These are phyloP conservation scores for Dissostichus mawsoni DNA, from an alignment of 2,113 vertebrate species.

Conservation along the genomic window DNA sequence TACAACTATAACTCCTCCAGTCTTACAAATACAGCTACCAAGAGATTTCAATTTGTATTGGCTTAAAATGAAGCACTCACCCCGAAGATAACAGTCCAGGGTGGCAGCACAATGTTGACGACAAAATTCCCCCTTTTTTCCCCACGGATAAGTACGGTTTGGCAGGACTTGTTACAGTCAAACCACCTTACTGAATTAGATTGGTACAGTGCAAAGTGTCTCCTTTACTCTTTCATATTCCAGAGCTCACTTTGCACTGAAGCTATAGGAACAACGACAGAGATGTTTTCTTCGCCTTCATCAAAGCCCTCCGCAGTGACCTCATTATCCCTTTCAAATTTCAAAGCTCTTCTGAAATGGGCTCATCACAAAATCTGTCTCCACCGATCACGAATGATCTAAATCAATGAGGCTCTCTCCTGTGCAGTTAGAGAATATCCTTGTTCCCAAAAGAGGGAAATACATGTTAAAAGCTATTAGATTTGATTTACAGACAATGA, in stretches of 20 bases:
- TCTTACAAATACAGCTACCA: slow-evolving; percentile 15
- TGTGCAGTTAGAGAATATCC: not conserved
- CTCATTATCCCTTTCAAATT: slow-evolving; percentile 51
- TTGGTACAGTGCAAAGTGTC: not conserved
- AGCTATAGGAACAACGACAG: not conserved
- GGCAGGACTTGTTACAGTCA: slow-evolving; percentile 16
- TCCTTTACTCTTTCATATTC: slow-evolving; percentile 32
- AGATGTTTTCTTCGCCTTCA: slow-evolving; percentile 19
- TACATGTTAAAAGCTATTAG: slow-evolving; percentile 5
- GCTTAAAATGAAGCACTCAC: slow-evolving; percentile 32
- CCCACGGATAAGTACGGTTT: slow-evolving; percentile 3
- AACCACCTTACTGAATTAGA: slow-evolving; percentile 30
- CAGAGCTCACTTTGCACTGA: slow-evolving; percentile 14
- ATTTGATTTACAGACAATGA: slow-evolving; percentile 10
- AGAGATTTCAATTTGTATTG: slow-evolving; percentile 13
- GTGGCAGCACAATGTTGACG: slow-evolving; percentile 27
- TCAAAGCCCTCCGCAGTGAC: slow-evolving; percentile 43
- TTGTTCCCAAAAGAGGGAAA: slow-evolving; percentile 4
- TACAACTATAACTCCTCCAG: not conserved
- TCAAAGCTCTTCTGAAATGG: slow-evolving; percentile 36
- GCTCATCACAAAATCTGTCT: slow-evolving; percentile 35
- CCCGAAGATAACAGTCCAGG: slow-evolving; percentile 13
- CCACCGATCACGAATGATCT: slow-evolving; percentile 33
- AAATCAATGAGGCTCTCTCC: slow-evolving; percentile 22
- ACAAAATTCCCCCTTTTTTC: slow-evolving; percentile 7